Percentiles rank a stretch among this genome's conserved stretches.
These are phyloP conservation scores for Notocelia uddmanniana DNA, from an alignment of 2,888 invertebrate genomes.

Conservation along the genomic window DNA sequence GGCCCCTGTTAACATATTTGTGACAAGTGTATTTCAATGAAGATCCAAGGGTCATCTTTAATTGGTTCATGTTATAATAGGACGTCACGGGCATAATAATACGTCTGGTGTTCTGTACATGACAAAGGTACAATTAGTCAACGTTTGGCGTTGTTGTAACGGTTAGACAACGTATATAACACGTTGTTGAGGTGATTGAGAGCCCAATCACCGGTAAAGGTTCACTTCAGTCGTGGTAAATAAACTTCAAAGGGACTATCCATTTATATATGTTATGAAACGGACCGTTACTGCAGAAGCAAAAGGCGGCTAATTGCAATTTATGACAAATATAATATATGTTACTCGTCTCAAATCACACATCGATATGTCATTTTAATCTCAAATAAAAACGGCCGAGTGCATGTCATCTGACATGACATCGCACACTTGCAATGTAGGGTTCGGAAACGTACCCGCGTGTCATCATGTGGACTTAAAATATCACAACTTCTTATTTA, in stretches of 20 bases:
- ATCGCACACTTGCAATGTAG: too few relatives aligned
- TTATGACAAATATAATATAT: conserved; percentile 24
- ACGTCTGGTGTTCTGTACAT: conserved; percentile 33
- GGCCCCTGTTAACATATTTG: conserved; percentile 34
- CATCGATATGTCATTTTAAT: too few relatives aligned
- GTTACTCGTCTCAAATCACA: conserved; percentile 16
- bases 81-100: conserved; percentile 46
- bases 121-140: conserved; percentile 46
- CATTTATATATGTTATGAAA: conserved; percentile 40
- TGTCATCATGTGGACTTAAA: too few relatives aligned
- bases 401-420: too few relatives aligned
- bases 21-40: conserved; percentile 47
- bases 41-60: conserved; percentile 44
- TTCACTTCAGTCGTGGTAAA: conserved; percentile 9
- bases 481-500: too few relatives aligned
- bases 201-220: conserved; percentile 22
- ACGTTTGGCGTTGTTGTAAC: conserved; percentile 25
- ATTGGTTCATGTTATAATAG: conserved; percentile 45
- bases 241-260: conserved; percentile 25
- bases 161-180: conserved; percentile 18
- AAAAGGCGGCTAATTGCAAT: conserved; percentile 31
- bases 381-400: too few relatives aligned
- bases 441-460: too few relatives aligned
- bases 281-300: conserved; percentile 6
- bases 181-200: conserved; percentile 17